These are phyloP conservation scores for Bombus waltoni DNA, from an alignment of 1,140 invertebrate species.

Conservation along the genomic window DNA sequence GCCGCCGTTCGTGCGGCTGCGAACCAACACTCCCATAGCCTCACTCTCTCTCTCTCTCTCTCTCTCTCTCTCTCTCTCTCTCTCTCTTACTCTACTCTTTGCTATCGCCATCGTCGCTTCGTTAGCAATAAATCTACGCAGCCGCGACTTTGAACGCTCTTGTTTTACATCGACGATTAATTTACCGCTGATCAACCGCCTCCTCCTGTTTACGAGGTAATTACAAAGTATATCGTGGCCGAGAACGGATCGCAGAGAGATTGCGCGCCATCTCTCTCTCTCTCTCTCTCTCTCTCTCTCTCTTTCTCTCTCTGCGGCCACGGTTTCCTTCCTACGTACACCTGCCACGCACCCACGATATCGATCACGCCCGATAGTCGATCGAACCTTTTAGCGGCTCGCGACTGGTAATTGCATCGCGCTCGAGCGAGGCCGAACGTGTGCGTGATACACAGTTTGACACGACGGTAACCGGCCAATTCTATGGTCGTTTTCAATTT, in stretches of 20 bases:
- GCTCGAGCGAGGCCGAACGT: not conserved
- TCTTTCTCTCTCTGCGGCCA: not conserved
- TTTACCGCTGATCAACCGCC: not conserved
- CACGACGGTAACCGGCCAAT: not conserved
- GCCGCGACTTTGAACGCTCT: constrained; percentile 16
- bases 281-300: not conserved
- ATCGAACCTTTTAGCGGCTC: not conserved
- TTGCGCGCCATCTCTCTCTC: not conserved
- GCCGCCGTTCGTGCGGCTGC: not conserved
- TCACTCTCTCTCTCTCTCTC: too few species aligned
- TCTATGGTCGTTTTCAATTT: not conserved
- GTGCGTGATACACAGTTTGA: not conserved
- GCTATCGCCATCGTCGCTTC: not conserved
- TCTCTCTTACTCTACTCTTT: not conserved
- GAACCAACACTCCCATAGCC: not conserved
- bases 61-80: not conserved
- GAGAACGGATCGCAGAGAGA: not conserved
- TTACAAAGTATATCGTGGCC: not conserved
- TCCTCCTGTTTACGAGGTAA: not conserved
- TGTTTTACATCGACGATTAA: constrained; percentile 9
- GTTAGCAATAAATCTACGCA: not conserved
- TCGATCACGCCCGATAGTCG: not conserved
- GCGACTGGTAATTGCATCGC: not conserved
- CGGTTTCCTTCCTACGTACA: not conserved
- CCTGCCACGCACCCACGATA: not conserved